A percentile compares a stretch with the other conserved stretches of the same genome.
Evolutionary conservation across 2,888 invertebrate genomes (phyloP).

Genomic region (Ornithoptera alexandrae): DNA sequence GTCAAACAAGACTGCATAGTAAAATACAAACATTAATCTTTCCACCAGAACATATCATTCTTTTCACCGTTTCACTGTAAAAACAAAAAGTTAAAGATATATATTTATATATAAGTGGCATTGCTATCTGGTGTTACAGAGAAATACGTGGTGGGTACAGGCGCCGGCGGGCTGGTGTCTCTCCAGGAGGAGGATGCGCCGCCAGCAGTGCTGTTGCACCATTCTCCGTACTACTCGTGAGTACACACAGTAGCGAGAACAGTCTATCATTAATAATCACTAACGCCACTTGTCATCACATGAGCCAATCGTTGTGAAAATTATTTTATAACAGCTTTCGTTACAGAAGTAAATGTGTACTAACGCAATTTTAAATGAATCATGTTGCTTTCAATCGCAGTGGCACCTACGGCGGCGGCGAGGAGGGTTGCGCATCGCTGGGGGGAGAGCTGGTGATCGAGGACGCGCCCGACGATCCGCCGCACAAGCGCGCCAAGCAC

Average conservation of each 20-base stretch:
- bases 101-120: too few relatives aligned
- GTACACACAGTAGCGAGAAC: slow-evolving; percentile 31
- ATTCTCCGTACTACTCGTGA: slow-evolving; percentile 70
- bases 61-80: too few relatives aligned
- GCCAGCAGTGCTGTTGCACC: slow-evolving; percentile 57
- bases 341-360: too few relatives aligned
- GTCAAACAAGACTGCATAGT: too few relatives aligned
- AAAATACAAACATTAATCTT: too few relatives aligned
- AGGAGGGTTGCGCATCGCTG: slow-evolving; percentile 47
- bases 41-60: too few relatives aligned
- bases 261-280: too few relatives aligned
- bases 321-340: too few relatives aligned
- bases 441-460: slow-evolving; percentile 67
- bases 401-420: slow-evolving; percentile 53
- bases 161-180: slow-evolving; percentile 67
- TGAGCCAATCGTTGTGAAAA: too few relatives aligned
- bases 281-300: too few relatives aligned
- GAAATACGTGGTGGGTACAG: slow-evolving; percentile 75
- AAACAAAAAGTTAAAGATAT: too few relatives aligned
- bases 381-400: slow-evolving; percentile 33
- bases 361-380: background rate
- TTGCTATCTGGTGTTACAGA: slow-evolving; percentile 49
- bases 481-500: slow-evolving; percentile 48
- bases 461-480: slow-evolving; percentile 57
- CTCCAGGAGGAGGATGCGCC: slow-evolving; percentile 73